These are phyloP conservation scores for Archips crataeganus DNA, from an alignment of 2,888 invertebrate genomes.

Conservation along the genomic window DNA sequence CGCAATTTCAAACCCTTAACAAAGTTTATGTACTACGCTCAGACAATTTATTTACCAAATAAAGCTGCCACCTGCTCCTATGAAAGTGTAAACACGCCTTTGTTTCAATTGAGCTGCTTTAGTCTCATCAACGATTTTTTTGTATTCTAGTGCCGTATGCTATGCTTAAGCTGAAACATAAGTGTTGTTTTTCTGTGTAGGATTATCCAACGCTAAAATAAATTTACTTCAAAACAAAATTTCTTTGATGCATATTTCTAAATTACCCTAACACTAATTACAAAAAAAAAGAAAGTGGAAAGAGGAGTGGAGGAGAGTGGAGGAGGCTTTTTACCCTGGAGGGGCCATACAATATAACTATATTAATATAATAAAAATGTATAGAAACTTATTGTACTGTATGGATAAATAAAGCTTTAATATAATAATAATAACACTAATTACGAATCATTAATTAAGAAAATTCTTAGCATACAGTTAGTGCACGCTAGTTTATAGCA, in stretches of 20 bases:
- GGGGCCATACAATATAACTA: too few species aligned
- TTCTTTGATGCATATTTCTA: background rate
- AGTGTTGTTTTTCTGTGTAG: too few species aligned
- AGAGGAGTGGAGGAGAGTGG: too few species aligned
- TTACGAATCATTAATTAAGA: background rate
- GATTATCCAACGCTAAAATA: too few species aligned
- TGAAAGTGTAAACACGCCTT: background rate
- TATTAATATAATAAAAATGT: too few species aligned
- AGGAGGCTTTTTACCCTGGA: too few species aligned
- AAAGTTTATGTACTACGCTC: constrained; percentile 28
- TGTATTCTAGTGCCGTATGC: background rate
- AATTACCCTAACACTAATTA: background rate
- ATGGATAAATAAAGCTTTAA: too few species aligned
- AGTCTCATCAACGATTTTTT: background rate
- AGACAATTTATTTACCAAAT: constrained; percentile 28
- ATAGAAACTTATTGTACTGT: too few species aligned
- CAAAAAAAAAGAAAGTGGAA: too few species aligned
- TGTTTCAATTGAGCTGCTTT: background rate
- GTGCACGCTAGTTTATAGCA: background rate
- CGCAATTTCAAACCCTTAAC: constrained; percentile 23
- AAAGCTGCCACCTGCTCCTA: constrained; percentile 18
- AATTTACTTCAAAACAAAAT: background rate
- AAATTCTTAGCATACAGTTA: background rate
- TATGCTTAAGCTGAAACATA: too few species aligned
- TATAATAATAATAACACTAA: too few species aligned